Conservation (phyloP, 2,113 vertebrate species). For the Cygnus buccinator region DNA sequence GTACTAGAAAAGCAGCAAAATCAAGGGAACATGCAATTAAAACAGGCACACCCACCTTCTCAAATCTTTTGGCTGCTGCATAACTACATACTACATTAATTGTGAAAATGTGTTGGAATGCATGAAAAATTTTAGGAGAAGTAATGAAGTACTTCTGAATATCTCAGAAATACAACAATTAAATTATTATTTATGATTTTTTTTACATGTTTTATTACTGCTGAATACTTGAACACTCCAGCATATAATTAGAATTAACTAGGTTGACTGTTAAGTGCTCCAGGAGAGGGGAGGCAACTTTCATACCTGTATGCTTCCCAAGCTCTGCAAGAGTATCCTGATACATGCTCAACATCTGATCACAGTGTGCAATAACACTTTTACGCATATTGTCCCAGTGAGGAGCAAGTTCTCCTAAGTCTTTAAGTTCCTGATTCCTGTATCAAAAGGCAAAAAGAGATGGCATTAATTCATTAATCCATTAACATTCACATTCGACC, state of each 20-base stretch:
- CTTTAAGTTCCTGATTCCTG: constrained; percentile 93
- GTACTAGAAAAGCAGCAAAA: neutral
- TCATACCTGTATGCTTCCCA: constrained; percentile 88
- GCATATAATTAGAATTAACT: neutral
- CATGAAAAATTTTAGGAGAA: neutral
- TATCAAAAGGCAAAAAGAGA: constrained; percentile 20
- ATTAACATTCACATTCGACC: neutral
- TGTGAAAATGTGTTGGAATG: neutral
- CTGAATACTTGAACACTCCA: neutral
- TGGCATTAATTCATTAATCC: neutral
- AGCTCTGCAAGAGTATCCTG: constrained; percentile 92
- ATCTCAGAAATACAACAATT: neutral
- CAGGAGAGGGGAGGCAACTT: neutral
- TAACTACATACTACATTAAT: neutral
- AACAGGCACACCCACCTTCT: neutral
- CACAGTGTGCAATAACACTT: constrained; percentile 91
- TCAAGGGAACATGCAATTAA: neutral
- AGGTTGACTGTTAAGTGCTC: neutral
- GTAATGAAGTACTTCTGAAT: neutral
- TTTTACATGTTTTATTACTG: neutral
- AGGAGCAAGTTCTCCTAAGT: constrained; percentile 94
- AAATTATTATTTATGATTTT: neutral
- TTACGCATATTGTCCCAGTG: constrained; percentile 97
- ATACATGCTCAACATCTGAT: constrained; percentile 89
- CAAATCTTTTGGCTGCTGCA: neutral